A percentile compares a stretch with the other conserved stretches of the same genome.
Evolutionary conservation across 2,113 vertebrate genomes (phyloP).

Genomic region (Cyprinus carpio): DNA sequence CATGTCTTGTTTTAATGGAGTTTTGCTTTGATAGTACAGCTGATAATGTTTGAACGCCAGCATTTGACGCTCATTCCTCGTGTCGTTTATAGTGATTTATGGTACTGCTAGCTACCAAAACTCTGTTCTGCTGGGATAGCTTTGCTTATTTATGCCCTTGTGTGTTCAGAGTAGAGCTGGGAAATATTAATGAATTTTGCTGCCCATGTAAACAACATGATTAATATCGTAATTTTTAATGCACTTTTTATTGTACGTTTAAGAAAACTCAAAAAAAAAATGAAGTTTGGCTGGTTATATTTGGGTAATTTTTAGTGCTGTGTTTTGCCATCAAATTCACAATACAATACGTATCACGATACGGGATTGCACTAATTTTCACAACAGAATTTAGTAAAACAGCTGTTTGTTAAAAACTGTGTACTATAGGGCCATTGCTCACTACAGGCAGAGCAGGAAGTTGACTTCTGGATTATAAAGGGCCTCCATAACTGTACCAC

Average conservation of each 20-base stretch:
- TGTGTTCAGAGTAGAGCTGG: neutral
- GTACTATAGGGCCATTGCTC: no score
- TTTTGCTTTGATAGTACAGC: conserved; percentile 4
- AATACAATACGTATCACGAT: no score
- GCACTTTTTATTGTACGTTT: neutral
- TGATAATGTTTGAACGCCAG: neutral
- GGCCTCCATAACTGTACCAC: no score
- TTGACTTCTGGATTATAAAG: no score
- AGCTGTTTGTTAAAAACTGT: no score
- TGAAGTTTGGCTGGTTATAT: neutral
- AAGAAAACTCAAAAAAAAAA: neutral
- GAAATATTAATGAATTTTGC: neutral
- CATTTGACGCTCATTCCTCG: neutral
- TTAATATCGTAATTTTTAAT: neutral
- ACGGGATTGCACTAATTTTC: no score
- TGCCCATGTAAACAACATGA: neutral
- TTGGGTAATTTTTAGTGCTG: neutral
- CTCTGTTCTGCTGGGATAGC: neutral
- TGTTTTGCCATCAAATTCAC: no score
- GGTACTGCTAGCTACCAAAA: neutral
- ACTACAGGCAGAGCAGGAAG: no score
- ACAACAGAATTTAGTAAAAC: no score
- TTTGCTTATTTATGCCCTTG: neutral
- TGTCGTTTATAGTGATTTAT: neutral
- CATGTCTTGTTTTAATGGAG: neutral